phyloP scores from a whole-genome alignment of 2,113 vertebrate genomes.

The Calyptommatus sinebrachiatus region DNA sequence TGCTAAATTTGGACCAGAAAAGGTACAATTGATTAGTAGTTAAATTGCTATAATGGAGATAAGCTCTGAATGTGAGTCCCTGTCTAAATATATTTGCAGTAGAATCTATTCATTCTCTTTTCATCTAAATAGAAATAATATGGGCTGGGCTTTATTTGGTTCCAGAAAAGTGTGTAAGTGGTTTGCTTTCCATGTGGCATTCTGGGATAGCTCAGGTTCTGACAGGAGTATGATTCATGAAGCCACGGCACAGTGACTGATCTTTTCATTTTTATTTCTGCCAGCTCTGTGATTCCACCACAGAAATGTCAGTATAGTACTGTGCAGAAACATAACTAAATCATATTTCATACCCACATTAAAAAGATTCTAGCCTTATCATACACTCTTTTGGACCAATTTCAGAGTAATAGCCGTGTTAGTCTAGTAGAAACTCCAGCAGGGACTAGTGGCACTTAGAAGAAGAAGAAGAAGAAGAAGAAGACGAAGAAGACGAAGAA shows the following conservation, averaged over 20 bases:
- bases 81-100: constrained; percentile 39
- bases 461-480: too few relatives aligned
- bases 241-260: background rate
- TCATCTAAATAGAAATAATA: constrained; percentile 14
- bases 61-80: constrained; percentile 8
- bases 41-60: too few relatives aligned
- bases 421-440: too few relatives aligned
- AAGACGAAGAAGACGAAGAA: too few relatives aligned
- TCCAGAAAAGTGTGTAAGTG: too few relatives aligned
- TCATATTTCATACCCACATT: background rate
- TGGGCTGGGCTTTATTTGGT: too few relatives aligned
- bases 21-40: too few relatives aligned
- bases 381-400: background rate
- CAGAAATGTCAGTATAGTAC: background rate
- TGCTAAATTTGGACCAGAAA: too few relatives aligned
- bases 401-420: too few relatives aligned
- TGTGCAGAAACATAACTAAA: constrained; percentile 7
- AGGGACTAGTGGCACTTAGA: too few relatives aligned
- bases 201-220: too few relatives aligned
- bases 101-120: constrained; percentile 20
- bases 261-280: background rate
- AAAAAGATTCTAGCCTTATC: constrained; percentile 12
- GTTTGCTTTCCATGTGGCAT: too few relatives aligned
- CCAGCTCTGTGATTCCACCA: constrained; percentile 7
- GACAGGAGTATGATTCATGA: background rate